These are phyloP conservation scores for Drosophila nr. perissopoda DNA, from an alignment of 2,888 invertebrate species.

Conservation along the genomic window DNA sequence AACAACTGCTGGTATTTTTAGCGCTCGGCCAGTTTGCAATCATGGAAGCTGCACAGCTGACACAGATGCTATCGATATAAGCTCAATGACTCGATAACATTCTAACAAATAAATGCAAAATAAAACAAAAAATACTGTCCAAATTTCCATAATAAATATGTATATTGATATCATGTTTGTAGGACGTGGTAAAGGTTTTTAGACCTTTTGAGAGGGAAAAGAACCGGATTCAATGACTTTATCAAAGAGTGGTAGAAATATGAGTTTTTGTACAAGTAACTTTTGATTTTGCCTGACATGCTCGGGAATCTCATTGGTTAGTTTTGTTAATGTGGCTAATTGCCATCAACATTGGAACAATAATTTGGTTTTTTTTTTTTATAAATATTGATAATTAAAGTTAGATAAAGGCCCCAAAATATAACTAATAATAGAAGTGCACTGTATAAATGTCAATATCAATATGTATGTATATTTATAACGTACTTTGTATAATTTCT, in stretches of 20 bases:
- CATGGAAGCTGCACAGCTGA: background rate
- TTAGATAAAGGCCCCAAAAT: background rate
- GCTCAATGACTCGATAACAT: background rate
- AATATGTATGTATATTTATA: slow-evolving; percentile 61
- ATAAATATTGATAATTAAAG: background rate
- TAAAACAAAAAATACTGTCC: background rate
- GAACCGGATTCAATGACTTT: background rate
- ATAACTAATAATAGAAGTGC: background rate
- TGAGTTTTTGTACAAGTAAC: background rate
- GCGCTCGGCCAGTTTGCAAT: background rate
- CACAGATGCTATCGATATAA: background rate
- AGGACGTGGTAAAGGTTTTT: background rate
- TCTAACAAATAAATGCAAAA: background rate
- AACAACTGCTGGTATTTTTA: background rate
- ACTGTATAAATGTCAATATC: slow-evolving; percentile 40
- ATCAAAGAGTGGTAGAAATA: background rate
- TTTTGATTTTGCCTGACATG: background rate
- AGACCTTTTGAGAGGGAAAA: background rate
- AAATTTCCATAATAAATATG: background rate
- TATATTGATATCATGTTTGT: background rate
- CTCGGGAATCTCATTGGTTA: background rate
- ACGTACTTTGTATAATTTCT: slow-evolving; percentile 62
- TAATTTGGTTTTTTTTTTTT: background rate
- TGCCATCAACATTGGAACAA: background rate
- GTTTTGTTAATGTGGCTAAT: background rate